Evolutionary conservation across 2,113 vertebrate species (phyloP).

Genomic region (Nesoenas mayeri): DNA sequence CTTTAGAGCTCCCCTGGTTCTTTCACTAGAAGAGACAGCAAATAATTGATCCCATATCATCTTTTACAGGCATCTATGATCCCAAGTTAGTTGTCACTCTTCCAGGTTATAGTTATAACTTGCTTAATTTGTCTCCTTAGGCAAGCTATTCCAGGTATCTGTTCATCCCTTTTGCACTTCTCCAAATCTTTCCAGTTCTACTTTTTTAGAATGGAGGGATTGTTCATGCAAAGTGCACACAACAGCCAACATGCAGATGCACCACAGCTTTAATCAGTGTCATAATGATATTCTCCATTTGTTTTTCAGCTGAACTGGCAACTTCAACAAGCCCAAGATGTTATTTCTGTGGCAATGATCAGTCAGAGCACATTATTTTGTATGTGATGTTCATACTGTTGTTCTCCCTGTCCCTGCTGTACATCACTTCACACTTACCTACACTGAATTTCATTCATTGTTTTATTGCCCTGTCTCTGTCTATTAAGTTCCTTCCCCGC

Average conservation of each 20-base stretch:
- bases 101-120: neutral
- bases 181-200: neutral
- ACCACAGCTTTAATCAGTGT: neutral
- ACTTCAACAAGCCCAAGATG: neutral
- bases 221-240: neutral
- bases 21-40: neutral
- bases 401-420: neutral
- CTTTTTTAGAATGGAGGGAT: neutral
- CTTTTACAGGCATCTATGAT: neutral
- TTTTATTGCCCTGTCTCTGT: neutral
- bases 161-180: neutral
- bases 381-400: neutral
- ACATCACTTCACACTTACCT: neutral
- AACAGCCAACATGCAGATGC: neutral
- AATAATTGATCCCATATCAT: accelerated
- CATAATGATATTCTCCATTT: neutral
- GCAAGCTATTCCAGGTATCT: neutral
- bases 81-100: neutral
- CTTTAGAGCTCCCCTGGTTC: neutral
- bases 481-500: neutral
- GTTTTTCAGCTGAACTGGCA: neutral
- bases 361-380: neutral
- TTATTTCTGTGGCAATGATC: neutral
- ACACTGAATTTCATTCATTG: neutral
- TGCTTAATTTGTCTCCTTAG: neutral